phyloP scores from a whole-genome alignment of 2,113 vertebrate genomes.

The Rhabdomys dilectus region DNA sequence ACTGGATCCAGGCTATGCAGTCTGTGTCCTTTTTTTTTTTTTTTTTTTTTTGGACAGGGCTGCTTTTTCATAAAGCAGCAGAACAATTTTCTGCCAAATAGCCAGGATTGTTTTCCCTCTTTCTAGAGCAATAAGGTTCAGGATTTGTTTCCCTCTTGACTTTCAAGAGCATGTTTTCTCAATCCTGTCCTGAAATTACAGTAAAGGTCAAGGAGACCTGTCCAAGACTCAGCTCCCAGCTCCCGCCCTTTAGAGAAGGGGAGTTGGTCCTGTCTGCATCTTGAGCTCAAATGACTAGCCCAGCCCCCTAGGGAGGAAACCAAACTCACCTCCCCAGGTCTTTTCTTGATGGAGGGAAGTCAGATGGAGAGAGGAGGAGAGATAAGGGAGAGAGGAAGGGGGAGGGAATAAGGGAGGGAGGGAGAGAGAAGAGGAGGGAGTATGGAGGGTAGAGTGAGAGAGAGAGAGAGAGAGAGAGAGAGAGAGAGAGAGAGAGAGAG shows the following conservation, averaged over 20 bases:
- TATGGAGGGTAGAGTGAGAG: neutral
- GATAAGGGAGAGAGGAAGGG: too few species aligned
- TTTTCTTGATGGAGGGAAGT: neutral
- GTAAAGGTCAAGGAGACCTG: slow-evolving; percentile 79
- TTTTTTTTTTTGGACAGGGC: slow-evolving; percentile 25
- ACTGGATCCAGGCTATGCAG: neutral
- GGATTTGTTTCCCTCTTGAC: slow-evolving; percentile 76
- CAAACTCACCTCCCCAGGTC: neutral
- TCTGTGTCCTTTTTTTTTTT: neutral
- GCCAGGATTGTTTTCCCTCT: slow-evolving; percentile 66
- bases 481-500: too few species aligned
- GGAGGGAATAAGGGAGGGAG: neutral
- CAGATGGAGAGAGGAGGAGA: neutral
- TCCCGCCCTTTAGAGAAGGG: neutral
- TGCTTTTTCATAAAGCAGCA: slow-evolving; percentile 58
- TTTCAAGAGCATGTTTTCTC: slow-evolving; percentile 77
- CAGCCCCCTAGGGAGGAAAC: too few species aligned
- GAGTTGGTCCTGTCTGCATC: neutral
- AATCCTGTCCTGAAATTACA: slow-evolving; percentile 79
- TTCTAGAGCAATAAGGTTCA: slow-evolving; percentile 73
- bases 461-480: neutral
- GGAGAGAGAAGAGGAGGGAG: neutral
- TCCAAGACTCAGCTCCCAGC: slow-evolving; percentile 42
- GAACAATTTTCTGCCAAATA: slow-evolving; percentile 62
- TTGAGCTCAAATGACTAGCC: neutral